Conservation (phyloP, 2,113 vertebrate genomes). For the Chunga burmeisteri region DNA sequence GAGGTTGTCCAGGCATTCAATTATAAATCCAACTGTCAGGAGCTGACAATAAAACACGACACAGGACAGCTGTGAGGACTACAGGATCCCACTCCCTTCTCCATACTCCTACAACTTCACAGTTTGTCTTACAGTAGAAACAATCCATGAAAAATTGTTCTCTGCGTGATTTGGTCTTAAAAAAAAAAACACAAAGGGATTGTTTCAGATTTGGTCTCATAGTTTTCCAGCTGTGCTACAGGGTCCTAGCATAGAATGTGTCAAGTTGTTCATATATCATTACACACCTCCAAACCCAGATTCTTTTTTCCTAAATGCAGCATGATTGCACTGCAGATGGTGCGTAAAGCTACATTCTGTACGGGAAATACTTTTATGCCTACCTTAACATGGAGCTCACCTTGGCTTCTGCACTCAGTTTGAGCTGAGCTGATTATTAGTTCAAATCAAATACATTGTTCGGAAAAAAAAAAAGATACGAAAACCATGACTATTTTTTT, state of each 20-base stretch:
- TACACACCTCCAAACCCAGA: neutral
- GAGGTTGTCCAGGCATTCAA: constrained; percentile 28
- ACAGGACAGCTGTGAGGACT: constrained; percentile 26
- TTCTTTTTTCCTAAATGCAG: neutral
- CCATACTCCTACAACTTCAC: neutral
- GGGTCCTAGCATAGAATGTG: neutral
- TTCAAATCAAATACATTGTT: neutral
- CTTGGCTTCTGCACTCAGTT: neutral
- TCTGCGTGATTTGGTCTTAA: neutral
- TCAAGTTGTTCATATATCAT: neutral
- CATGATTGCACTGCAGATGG: neutral
- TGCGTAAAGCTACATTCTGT: neutral
- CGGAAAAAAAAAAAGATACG: neutral
- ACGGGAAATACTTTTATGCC: neutral
- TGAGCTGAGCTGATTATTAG: neutral
- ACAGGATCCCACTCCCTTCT: neutral
- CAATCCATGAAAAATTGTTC: neutral
- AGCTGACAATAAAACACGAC: constrained; percentile 41
- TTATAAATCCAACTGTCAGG: constrained; percentile 63
- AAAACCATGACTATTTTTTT: neutral
- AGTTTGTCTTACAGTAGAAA: neutral
- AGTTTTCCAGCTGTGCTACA: neutral
- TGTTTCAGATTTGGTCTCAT: neutral
- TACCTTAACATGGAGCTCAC: neutral
- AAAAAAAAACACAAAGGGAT: neutral